A percentile compares a stretch with the other conserved stretches of the same genome.
These are phyloP conservation scores for Peribatodes rhomboidaria DNA, from an alignment of 2,888 invertebrate genomes.

Conservation along the genomic window DNA sequence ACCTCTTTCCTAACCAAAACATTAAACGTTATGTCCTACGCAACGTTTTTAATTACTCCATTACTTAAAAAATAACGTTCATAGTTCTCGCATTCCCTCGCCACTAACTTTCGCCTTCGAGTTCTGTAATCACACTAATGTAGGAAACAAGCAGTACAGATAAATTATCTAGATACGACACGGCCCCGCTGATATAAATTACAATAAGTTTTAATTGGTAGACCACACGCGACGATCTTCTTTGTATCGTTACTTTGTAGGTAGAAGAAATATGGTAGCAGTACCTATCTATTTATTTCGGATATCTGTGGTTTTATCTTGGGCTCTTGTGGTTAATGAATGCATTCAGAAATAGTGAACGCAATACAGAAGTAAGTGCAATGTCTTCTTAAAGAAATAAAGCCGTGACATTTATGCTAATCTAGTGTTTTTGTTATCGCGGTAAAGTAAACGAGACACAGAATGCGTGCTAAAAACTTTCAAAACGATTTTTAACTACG, in stretches of 20 bases:
- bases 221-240: conserved; percentile 75
- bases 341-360: conserved; percentile 1
- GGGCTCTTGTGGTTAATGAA: conserved; percentile 1
- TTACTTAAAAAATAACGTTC: conserved; percentile 25
- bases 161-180: conserved; percentile 62
- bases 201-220: conserved; percentile 73
- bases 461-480: too few species aligned
- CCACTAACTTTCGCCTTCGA: conserved; percentile 35
- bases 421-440: too few species aligned
- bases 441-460: too few species aligned
- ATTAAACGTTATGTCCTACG: conserved; percentile 10
- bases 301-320: conserved; percentile 15
- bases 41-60: conserved; percentile 28
- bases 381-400: too few species aligned
- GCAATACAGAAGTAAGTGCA: too few species aligned
- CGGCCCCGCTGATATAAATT: conserved; percentile 65
- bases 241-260: conserved; percentile 33
- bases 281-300: conserved; percentile 23
- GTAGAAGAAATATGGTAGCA: conserved; percentile 45
- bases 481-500: too few species aligned
- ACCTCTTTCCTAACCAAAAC: conserved; percentile 6
- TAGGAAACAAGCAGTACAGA: conserved; percentile 57
- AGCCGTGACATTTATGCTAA: too few species aligned
- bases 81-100: conserved; percentile 26
- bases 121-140: conserved; percentile 57